Evolutionary conservation across 2,797 vertebrate genomes (phyloP), one percentile per base, ranked within the genome.

Genomic region (Siniperca scherzeri): DNA sequence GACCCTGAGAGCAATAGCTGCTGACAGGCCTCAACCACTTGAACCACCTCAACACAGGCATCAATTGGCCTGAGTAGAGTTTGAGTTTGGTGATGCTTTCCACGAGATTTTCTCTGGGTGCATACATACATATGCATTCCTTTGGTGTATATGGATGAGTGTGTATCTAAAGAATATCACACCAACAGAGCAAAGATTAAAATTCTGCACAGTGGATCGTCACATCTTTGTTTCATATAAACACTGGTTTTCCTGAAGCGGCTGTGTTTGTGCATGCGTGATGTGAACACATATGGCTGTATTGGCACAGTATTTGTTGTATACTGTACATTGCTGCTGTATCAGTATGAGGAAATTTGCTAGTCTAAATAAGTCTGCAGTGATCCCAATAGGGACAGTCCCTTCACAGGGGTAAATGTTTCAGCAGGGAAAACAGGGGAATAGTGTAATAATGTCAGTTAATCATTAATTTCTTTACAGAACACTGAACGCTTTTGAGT

Each of bases 401-500:
- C 79, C 71, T 77, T 86, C 52, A 22, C 67, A 73, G 50, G 59
- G 42, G n/a, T 30, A 17, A 77, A 72, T 9, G 55, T 60, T 75
- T 85, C 69, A 52, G 14, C 10, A 42, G 60, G 52, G 5, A 83
- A 75, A 77, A 66, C 21, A 75, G 61, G 3, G 52, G 22, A 52
- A 50, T 40, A 17, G 53, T 42, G 7, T 50, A 17, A 50, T 69
- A 17, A 40, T 38, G 7, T 33, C 17, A 5, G 85, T 92, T 90
- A 93, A 92, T 93, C 42, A 88, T 92, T 94, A 53, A 93, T 89
- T 78, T 78, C 16, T 11, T 16, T 59, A 40, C 9, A 74, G 64
- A 40, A 44, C 10, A 50, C 50, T 33, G 44, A 74, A 14, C 0
- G 2, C 44, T 22, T 38, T n/a, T 30, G 8, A 14, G 19, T 46